Conservation (phyloP, 2,113 vertebrate species). For the Struthidea cinerea region DNA sequence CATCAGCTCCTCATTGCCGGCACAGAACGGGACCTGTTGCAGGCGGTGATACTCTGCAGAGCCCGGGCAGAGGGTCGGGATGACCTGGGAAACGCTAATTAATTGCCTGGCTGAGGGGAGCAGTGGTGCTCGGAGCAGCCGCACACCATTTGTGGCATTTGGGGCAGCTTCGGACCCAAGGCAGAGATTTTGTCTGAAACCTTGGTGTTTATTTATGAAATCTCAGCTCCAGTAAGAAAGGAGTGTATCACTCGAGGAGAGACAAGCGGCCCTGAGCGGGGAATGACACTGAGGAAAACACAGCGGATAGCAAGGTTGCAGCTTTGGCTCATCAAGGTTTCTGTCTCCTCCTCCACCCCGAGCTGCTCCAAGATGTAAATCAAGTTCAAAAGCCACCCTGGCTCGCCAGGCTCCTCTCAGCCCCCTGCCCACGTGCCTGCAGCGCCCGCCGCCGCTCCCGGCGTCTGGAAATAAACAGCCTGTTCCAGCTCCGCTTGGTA, state of each 20-base stretch:
- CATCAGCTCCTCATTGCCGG: rapidly evolving
- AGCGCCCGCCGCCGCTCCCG: not conserved
- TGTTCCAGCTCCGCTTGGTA: slow-evolving; percentile 28
- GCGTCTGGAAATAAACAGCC: not conserved
- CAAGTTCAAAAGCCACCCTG: not conserved
- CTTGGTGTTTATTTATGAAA: not conserved
- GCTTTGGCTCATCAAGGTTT: not conserved
- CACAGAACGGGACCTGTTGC: not conserved
- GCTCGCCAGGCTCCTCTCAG: not conserved
- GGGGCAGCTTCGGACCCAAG: not conserved
- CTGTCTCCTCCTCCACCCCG: not conserved
- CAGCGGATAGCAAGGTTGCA: not conserved
- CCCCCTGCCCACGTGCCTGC: slow-evolving; percentile 17
- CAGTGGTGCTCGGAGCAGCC: rapidly evolving
- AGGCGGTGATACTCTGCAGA: not conserved
- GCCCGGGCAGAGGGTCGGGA: not conserved
- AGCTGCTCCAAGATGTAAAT: not conserved
- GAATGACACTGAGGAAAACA: not conserved
- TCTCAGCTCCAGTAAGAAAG: not conserved
- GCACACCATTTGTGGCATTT: rapidly evolving
- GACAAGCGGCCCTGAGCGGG: not conserved
- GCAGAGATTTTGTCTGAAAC: not conserved
- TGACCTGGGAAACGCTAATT: not conserved
- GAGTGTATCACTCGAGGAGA: not conserved
- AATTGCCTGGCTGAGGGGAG: not conserved